Conservation (phyloP, 2,113 vertebrate genomes). For the Mastomys coucha region DNA sequence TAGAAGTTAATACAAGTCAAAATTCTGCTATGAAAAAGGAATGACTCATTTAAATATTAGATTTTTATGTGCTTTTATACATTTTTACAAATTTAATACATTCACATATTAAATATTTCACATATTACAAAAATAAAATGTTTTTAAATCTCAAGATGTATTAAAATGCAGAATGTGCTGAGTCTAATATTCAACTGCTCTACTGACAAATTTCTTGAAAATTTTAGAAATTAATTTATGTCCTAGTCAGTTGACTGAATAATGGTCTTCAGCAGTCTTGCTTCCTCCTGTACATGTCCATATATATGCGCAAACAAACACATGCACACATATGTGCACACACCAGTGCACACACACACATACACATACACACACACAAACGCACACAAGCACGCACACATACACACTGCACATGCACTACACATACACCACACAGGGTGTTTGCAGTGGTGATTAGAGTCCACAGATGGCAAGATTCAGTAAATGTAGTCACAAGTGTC, state of each 20-base stretch:
- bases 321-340: too few species aligned
- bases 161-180: not conserved
- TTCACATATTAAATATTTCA: too few species aligned
- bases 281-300: not conserved
- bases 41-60: not conserved
- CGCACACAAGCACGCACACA: too few species aligned
- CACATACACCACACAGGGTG: not conserved
- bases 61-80: not conserved
- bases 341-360: too few species aligned
- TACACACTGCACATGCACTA: too few species aligned
- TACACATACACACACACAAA: too few species aligned
- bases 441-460: not conserved
- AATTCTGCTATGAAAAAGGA: not conserved
- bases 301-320: not conserved
- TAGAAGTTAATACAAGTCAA: constrained; percentile 9
- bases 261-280: not conserved
- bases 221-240: not conserved
- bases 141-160: not conserved
- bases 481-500: not conserved
- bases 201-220: constrained; percentile 7
- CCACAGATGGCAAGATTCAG: not conserved
- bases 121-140: too few species aligned
- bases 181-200: not conserved
- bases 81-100: too few species aligned
- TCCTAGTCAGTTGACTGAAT: not conserved